Evolutionary conservation across 2,888 invertebrate species (phyloP).

Genomic region (Yponomeuta evonymella): DNA sequence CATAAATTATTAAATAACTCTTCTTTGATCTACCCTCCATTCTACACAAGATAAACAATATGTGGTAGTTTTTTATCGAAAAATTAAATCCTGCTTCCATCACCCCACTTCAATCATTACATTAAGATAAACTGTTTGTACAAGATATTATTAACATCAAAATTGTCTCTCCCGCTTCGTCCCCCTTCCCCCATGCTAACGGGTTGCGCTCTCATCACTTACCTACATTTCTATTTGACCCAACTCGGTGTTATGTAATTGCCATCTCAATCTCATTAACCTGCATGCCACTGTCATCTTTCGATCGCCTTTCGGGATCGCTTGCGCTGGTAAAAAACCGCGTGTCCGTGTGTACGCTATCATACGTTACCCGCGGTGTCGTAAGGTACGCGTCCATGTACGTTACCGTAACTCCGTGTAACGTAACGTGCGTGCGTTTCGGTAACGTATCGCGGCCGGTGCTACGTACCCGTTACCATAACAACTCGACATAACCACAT

Average conservation of each 20-base stretch:
- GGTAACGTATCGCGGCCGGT: too few relatives aligned
- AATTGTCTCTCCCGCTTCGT: slow-evolving; percentile 41
- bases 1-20: too few relatives aligned
- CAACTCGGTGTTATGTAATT: slow-evolving; percentile 36
- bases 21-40: too few relatives aligned
- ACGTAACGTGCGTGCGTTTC: background rate
- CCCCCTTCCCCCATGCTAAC: slow-evolving; percentile 42
- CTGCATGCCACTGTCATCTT: slow-evolving; percentile 42
- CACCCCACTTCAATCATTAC: too few relatives aligned
- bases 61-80: too few relatives aligned
- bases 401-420: background rate
- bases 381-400: background rate
- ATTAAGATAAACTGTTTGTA: too few relatives aligned
- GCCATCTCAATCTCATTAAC: slow-evolving; percentile 30
- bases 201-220: slow-evolving; percentile 64
- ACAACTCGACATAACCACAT: background rate
- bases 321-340: background rate
- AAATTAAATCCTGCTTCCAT: too few relatives aligned
- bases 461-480: background rate
- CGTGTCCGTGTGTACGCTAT: background rate
- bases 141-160: slow-evolving; percentile 24
- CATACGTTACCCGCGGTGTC: too few relatives aligned
- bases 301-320: slow-evolving; percentile 2
- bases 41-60: too few relatives aligned
- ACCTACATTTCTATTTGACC: slow-evolving; percentile 56